Base-by-base conservation (phyloP, 2,113 vertebrate genomes). In the Mohoua ochrocephala region DNA sequence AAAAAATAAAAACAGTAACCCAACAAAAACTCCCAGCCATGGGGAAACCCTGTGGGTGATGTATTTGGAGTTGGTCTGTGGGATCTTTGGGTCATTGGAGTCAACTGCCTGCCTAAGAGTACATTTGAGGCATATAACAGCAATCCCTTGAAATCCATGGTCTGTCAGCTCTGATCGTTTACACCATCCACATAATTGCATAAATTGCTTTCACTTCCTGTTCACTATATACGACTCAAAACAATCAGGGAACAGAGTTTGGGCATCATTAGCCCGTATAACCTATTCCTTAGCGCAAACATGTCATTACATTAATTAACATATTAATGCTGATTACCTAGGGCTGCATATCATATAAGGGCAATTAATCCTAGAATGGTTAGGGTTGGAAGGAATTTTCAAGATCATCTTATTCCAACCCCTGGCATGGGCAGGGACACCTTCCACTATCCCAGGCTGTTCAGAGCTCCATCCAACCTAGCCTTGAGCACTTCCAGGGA, bases 161-260 rank as follows among this genome's bases (percentile, higher is more conserved):
- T 61, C 94, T 97, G 94, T 95, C 96, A 96, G 35, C 23, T 90
- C 69, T 45, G 54, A 95, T 97, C 0, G 2, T 67, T 77, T 73
- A 65, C 26, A 78, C 4, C 1, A 50, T 76, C 59, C 85, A 91
- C 69, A 95, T 97, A 95, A 96, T 95, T 82, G 93, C 61, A 84
- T 67, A 97, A 95, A 97, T 95, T 97, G 93, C 93, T 91, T 96
- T 97, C 88, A 52, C 28, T 59, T 94, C 26, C 26, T 78, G 27
- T 86, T 77, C 30, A 8, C 12, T 80, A 7, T 10, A 41, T 54
- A 31, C 24, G 84, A n/a, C 41, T 60, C 64, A 91, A 91, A 90
- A 63, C 26, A 76, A 69, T 54, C 35, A 69, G 69, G 70, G 22
- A 37, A 49, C 22, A 91, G 77, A 77, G 35, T 85, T 10, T 9